Conservation (phyloP, 2,888 invertebrate species). For the Tortricodes alternella region DNA sequence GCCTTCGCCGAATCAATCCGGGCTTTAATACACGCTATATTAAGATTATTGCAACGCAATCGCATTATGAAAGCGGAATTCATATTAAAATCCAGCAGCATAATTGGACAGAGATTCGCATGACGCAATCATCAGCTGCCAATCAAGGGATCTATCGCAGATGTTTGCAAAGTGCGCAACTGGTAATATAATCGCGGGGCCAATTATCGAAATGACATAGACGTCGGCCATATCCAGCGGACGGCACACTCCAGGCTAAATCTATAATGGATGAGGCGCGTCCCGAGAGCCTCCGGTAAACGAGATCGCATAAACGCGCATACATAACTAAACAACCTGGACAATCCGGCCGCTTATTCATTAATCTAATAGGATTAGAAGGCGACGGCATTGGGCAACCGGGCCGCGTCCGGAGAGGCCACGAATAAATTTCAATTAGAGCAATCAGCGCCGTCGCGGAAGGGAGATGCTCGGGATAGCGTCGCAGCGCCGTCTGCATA, state of each 20-base stretch:
- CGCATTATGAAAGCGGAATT: slow-evolving; percentile 33
- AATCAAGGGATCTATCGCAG: slow-evolving; percentile 70
- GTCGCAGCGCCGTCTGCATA: slow-evolving; percentile 68
- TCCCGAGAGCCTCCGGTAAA: slow-evolving; percentile 74
- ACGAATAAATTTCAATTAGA: slow-evolving; percentile 77
- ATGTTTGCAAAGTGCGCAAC: slow-evolving; percentile 69
- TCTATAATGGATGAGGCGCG: slow-evolving; percentile 81
- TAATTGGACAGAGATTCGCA: slow-evolving; percentile 65
- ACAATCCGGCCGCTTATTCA: slow-evolving; percentile 60
- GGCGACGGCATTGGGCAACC: slow-evolving; percentile 52
- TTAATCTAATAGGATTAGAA: slow-evolving; percentile 53
- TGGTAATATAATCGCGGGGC: slow-evolving; percentile 56
- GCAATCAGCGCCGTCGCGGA: slow-evolving; percentile 72
- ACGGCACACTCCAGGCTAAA: slow-evolving; percentile 68
- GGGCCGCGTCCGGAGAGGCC: slow-evolving; percentile 49
- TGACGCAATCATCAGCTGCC: slow-evolving; percentile 66
- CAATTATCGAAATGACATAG: slow-evolving; percentile 81
- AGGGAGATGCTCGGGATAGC: slow-evolving; percentile 66
- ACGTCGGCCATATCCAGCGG: slow-evolving; percentile 57
- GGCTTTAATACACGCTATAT: slow-evolving; percentile 17
- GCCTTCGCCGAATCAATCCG: slow-evolving; percentile 64
- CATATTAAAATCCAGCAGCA: slow-evolving; percentile 57
- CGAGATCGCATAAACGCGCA: slow-evolving; percentile 74
- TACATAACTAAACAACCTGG: slow-evolving; percentile 60
- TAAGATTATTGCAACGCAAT: slow-evolving; percentile 12